Conservation (phyloP, 2,888 invertebrate species). For the Chydorus sphaericus region DNA sequence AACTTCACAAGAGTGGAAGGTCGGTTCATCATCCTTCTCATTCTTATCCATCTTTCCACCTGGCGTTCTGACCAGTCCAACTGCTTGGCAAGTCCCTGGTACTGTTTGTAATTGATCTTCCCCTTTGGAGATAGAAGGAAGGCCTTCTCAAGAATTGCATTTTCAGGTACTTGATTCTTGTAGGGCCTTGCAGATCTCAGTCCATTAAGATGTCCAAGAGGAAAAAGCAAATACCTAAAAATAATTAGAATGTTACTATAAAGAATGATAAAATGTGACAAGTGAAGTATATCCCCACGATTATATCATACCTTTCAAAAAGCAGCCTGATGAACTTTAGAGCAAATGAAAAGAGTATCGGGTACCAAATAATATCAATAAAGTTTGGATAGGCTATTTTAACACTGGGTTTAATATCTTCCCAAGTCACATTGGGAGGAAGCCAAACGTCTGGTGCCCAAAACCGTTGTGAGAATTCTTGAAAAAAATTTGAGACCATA, state of each 20-base stretch:
- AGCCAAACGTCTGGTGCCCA: constrained; percentile 83
- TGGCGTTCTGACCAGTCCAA: constrained; percentile 69
- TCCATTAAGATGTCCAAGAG: constrained; percentile 12
- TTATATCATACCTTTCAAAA: constrained; percentile 1
- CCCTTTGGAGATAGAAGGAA: constrained; percentile 30
- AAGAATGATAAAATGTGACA: not conserved
- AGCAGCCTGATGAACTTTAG: not conserved
- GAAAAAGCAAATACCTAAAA: constrained; percentile 17
- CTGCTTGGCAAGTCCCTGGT: constrained; percentile 59
- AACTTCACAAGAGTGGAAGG: constrained; percentile 81
- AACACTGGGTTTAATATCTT: constrained; percentile 60
- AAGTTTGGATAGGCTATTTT: not conserved
- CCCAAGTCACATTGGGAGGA: constrained; percentile 82
- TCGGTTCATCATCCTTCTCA: constrained; percentile 57
- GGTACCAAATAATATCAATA: constrained; percentile 21
- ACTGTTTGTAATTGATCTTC: constrained; percentile 32
- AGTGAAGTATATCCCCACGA: not conserved
- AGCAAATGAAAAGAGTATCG: not conserved
- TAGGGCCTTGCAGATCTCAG: not conserved
- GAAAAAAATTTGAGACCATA: not conserved
- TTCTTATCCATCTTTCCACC: constrained; percentile 80
- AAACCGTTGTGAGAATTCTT: constrained; percentile 38
- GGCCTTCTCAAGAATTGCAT: constrained; percentile 16
- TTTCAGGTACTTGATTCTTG: not conserved
- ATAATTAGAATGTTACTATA: constrained; percentile 1